phyloP scores from a whole-genome alignment of 2,113 vertebrate genomes.

The Fregata magnificens region DNA sequence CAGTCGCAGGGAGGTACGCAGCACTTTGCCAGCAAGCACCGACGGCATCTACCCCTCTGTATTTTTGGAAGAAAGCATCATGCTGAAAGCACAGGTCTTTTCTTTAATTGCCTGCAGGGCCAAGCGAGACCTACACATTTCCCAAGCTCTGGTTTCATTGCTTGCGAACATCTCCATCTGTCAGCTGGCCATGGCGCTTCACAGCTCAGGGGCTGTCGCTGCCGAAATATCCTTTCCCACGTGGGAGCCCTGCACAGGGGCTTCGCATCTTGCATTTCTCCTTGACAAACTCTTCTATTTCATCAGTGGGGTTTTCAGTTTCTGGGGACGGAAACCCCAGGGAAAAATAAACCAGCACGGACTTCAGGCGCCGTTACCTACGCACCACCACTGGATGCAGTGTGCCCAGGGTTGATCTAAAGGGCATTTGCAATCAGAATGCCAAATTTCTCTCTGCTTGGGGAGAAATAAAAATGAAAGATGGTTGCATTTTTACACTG shows the following conservation, averaged over 20 bases:
- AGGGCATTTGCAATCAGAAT: background rate
- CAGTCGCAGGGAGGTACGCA: background rate
- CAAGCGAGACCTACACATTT: background rate
- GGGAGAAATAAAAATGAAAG: background rate
- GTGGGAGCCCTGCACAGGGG: background rate
- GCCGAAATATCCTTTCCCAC: background rate
- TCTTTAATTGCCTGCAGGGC: background rate
- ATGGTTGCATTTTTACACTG: background rate
- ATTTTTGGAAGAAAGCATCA: background rate
- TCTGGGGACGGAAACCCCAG: background rate
- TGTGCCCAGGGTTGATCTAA: background rate
- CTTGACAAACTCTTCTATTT: background rate
- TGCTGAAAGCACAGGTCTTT: background rate
- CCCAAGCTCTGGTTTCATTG: background rate
- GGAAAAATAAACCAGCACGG: fast-evolving
- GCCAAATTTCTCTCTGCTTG: background rate
- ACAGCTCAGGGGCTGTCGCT: background rate
- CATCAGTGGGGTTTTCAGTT: background rate
- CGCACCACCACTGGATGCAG: background rate
- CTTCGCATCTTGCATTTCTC: background rate
- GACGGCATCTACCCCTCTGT: fast-evolving
- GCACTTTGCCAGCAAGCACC: fast-evolving
- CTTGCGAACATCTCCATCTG: background rate
- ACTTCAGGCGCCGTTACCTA: fast-evolving
- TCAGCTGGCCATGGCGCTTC: background rate